Conservation (phyloP, 2,888 invertebrate genomes). For the Chrysotoxum bicinctum region DNA sequence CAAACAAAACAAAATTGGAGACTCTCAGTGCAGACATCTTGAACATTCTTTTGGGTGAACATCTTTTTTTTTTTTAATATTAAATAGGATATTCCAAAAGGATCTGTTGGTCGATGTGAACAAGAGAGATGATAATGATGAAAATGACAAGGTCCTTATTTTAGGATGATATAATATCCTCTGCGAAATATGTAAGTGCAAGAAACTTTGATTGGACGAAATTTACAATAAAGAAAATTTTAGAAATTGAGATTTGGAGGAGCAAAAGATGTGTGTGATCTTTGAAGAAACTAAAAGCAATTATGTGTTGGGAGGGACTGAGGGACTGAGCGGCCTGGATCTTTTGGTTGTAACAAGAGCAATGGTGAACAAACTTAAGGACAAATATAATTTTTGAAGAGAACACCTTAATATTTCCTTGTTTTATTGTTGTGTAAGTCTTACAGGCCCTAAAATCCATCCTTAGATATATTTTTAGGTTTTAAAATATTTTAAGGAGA, state of each 20-base stretch:
- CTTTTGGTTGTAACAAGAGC: too few relatives aligned
- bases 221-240: neutral
- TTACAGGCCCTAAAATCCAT: too few relatives aligned
- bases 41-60: conserved; percentile 33
- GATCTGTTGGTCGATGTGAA: conserved; percentile 1
- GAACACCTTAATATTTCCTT: too few relatives aligned
- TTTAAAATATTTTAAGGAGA: too few relatives aligned
- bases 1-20: conserved; percentile 14
- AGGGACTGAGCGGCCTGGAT: too few relatives aligned
- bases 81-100: conserved; percentile 30
- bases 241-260: neutral
- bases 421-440: too few relatives aligned
- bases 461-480: too few relatives aligned
- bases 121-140: conserved; percentile 18
- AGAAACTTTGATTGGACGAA: conserved; percentile 23
- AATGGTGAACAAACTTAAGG: too few relatives aligned
- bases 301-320: too few relatives aligned
- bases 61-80: conserved; percentile 32
- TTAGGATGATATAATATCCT: conserved; percentile 5
- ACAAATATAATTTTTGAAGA: too few relatives aligned
- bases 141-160: conserved; percentile 54
- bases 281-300: too few relatives aligned
- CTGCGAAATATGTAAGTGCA: conserved; percentile 4
- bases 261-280: neutral
- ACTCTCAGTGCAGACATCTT: conserved; percentile 45